Evolutionary conservation across 2,888 invertebrate species (phyloP).

Genomic region (Cosmia trapezina): DNA sequence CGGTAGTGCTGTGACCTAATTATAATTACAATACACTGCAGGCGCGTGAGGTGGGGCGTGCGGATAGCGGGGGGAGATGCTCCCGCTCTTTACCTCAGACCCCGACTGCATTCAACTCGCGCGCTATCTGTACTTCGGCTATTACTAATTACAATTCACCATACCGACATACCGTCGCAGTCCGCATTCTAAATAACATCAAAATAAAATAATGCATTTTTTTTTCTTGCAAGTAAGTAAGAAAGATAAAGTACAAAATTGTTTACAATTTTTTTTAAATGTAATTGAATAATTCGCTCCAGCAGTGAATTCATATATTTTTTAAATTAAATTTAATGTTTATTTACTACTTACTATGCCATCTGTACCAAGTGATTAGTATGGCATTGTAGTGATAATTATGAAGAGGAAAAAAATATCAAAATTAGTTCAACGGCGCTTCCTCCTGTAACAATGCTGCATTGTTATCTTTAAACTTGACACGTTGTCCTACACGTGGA

Average conservation of each 20-base stretch:
- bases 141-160: not conserved
- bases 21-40: too few species aligned
- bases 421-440: not conserved
- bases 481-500: constrained; percentile 28
- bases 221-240: not conserved
- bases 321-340: not conserved
- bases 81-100: too few species aligned
- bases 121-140: too few species aligned
- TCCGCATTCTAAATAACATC: not conserved
- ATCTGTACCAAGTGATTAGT: not conserved
- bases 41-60: too few species aligned
- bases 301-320: not conserved
- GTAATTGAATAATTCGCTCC: not conserved
- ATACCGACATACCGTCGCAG: not conserved
- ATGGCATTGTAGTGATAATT: not conserved
- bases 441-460: not conserved
- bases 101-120: too few species aligned
- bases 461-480: constrained; percentile 15
- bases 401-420: too few species aligned
- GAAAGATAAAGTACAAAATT: not conserved
- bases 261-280: not conserved
- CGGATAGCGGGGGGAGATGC: too few species aligned
- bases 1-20: too few species aligned
- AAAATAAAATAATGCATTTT: not conserved
- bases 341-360: too few species aligned